phyloP scores from a whole-genome alignment of 1,140 invertebrate species.

The Batillaria attramentaria region DNA sequence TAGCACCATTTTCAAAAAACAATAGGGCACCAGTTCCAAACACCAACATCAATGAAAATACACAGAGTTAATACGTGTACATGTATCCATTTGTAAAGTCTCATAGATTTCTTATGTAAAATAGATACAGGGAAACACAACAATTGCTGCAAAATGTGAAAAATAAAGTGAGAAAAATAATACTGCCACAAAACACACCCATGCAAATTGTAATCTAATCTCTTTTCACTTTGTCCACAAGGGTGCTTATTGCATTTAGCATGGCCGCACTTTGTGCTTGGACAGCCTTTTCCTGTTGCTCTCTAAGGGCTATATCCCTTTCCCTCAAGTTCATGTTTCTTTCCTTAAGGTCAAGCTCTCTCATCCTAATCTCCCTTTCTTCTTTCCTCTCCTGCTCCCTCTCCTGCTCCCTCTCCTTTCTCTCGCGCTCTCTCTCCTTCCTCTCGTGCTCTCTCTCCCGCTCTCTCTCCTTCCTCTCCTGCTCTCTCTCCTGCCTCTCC shows the following conservation, averaged over 20 bases:
- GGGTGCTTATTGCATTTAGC: too few species aligned
- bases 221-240: neutral
- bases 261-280: neutral
- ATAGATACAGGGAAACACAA: too few species aligned
- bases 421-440: conserved; percentile 6
- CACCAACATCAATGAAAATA: too few species aligned
- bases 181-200: neutral
- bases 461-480: neutral
- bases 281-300: neutral
- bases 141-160: too few species aligned
- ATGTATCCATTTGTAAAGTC: too few species aligned
- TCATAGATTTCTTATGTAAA: too few species aligned
- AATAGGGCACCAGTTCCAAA: too few species aligned
- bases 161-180: too few species aligned
- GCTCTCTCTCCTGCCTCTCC: neutral
- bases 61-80: too few species aligned
- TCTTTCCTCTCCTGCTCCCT: neutral
- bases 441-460: neutral
- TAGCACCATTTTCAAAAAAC: too few species aligned
- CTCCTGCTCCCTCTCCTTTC: neutral
- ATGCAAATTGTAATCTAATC: neutral
- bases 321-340: too few species aligned
- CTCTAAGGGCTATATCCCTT: neutral
- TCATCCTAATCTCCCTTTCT: neutral
- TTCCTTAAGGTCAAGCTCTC: too few species aligned